These are phyloP conservation scores for Limnephilus marmoratus DNA, from an alignment of 2,888 invertebrate genomes.

Conservation along the genomic window DNA sequence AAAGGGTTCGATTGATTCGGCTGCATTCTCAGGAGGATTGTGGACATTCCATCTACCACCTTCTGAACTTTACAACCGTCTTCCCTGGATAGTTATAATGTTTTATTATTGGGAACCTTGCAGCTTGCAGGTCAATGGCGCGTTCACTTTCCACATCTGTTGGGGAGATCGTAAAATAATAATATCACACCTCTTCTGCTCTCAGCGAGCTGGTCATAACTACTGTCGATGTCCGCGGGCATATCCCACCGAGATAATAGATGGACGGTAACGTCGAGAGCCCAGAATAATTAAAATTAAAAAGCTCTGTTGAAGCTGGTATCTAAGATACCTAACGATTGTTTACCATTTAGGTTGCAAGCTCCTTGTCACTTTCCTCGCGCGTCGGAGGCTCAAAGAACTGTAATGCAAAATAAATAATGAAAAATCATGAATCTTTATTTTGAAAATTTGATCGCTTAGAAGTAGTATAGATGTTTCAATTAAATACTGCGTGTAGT, in stretches of 20 bases:
- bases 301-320: no score
- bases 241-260: background rate
- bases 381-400: no score
- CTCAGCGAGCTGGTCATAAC: slow-evolving; percentile 14
- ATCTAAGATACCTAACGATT: background rate
- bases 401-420: no score
- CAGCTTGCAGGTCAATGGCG: slow-evolving; percentile 45
- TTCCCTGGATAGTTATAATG: background rate
- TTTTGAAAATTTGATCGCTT: no score
- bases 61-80: background rate
- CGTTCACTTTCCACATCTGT: slow-evolving; percentile 48
- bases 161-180: slow-evolving; percentile 42
- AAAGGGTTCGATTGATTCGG: background rate
- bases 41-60: background rate
- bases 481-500: no score
- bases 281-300: background rate
- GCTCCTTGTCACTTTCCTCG: no score
- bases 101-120: slow-evolving; percentile 41
- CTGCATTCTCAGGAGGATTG: background rate
- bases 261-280: slow-evolving; percentile 13
- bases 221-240: background rate
- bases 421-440: no score
- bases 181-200: slow-evolving; percentile 41
- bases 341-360: no score
- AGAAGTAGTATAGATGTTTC: no score